Conservation (phyloP, 2,797 vertebrate genomes). For the Chelon labrosus region DNA sequence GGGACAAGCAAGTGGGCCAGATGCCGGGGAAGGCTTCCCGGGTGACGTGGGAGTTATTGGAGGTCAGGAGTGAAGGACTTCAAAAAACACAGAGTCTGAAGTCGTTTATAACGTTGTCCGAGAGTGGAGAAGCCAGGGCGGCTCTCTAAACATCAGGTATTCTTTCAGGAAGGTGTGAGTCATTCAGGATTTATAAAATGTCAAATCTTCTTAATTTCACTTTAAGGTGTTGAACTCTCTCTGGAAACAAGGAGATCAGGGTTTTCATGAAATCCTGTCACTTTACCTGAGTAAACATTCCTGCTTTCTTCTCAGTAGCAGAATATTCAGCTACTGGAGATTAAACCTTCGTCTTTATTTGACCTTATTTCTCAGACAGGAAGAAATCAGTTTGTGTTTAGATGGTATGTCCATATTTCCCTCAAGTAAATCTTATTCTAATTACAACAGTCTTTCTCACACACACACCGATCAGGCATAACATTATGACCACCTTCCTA, state of each 20-base stretch:
- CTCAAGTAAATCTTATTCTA: no score
- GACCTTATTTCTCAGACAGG: no score
- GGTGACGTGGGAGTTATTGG: conserved; percentile 29
- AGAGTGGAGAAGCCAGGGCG: conserved; percentile 17
- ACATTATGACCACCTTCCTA: no score
- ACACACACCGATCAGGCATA: no score
- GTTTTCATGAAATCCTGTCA: not conserved
- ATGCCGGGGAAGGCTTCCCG: conserved; percentile 47
- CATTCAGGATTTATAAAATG: not conserved
- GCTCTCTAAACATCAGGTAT: conserved; percentile 2
- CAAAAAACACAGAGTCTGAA: conserved; percentile 29
- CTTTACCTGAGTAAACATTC: not conserved
- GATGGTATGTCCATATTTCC: no score
- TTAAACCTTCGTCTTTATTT: no score
- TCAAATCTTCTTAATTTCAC: not conserved
- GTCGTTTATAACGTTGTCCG: conserved; percentile 40
- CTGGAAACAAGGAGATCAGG: not conserved
- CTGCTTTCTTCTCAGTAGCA: no score
- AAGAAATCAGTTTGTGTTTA: no score
- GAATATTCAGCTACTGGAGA: no score
- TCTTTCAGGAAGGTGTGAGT: conserved; percentile 22
- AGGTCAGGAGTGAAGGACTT: conserved; percentile 62
- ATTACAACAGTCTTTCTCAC: no score
- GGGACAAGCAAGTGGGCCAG: conserved; percentile 44
- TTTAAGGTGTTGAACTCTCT: conserved; percentile 4